Percentiles rank a stretch among this genome's conserved stretches.
Conservation (phyloP, 2,113 vertebrate species). For the Orthonyx spaldingii region DNA sequence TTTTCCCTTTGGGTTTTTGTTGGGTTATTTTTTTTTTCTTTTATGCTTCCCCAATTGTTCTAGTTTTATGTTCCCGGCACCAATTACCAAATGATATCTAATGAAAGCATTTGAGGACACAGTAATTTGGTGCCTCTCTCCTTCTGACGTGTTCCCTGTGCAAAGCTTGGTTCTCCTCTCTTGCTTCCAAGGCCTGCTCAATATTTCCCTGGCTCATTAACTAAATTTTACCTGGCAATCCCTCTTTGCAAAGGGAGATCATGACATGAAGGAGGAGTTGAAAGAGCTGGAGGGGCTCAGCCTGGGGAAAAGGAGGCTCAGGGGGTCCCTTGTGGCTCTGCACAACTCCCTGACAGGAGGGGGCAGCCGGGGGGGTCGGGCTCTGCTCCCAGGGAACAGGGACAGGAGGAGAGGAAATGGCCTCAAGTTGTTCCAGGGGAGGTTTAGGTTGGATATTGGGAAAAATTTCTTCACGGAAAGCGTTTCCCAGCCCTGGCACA, state of each 20-base stretch:
- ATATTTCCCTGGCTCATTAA: neutral
- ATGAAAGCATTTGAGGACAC: slow-evolving; percentile 52
- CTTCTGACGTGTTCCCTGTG: neutral
- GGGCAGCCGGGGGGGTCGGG: fast-evolving
- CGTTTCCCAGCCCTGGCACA: neutral
- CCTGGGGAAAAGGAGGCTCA: neutral
- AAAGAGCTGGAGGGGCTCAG: neutral
- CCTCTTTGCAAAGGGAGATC: neutral
- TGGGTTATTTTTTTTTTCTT: neutral
- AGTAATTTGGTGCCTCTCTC: slow-evolving; percentile 19
- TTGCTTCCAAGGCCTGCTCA: neutral
- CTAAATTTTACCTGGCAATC: neutral
- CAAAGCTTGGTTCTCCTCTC: neutral
- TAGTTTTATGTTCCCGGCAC: slow-evolving; percentile 30
- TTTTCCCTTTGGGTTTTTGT: slow-evolving; percentile 76
- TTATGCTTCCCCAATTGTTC: slow-evolving; percentile 73
- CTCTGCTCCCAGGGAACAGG: neutral
- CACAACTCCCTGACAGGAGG: neutral
- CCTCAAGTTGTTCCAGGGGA: fast-evolving
- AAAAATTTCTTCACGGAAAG: neutral
- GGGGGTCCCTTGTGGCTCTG: neutral
- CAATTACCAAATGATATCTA: slow-evolving; percentile 65
- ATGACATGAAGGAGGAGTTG: neutral
- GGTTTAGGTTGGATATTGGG: neutral
- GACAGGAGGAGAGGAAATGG: fast-evolving